These are phyloP conservation scores for Drosophila pandora DNA, from an alignment of 1,140 invertebrate species.

Conservation along the genomic window DNA sequence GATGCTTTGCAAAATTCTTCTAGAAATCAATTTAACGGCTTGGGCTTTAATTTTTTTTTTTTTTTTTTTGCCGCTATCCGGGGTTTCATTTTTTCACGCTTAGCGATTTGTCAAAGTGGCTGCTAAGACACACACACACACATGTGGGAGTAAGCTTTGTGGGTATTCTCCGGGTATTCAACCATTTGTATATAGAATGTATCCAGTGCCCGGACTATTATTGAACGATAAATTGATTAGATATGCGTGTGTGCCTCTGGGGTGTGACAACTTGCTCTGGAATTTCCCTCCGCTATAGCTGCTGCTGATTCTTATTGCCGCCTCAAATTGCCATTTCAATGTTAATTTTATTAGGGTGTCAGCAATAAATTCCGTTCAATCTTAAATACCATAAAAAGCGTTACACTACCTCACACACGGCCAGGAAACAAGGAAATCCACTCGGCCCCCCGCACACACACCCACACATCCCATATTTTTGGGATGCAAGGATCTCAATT, in stretches of 20 bases:
- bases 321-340: slow-evolving; percentile 83
- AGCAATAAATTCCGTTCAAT: slow-evolving; percentile 82
- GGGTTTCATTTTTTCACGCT: slow-evolving; percentile 23
- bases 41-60: slow-evolving; percentile 40
- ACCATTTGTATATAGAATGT: slow-evolving; percentile 19
- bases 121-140: slow-evolving; percentile 27
- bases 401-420: slow-evolving; percentile 48
- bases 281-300: slow-evolving; percentile 24
- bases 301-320: slow-evolving; percentile 71
- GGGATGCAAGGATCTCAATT: slow-evolving; percentile 55
- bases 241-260: slow-evolving; percentile 50
- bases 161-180: not conserved
- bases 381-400: slow-evolving; percentile 83
- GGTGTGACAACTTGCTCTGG: slow-evolving; percentile 23
- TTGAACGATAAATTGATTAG: slow-evolving; percentile 83
- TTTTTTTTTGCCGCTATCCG: not conserved
- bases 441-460: slow-evolving; percentile 24
- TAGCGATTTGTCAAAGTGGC: slow-evolving; percentile 75
- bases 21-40: slow-evolving; percentile 52
- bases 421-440: slow-evolving; percentile 25
- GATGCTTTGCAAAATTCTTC: slow-evolving; percentile 8
- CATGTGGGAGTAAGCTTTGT: not conserved
- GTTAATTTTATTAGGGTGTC: slow-evolving; percentile 83
- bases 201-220: slow-evolving; percentile 72
- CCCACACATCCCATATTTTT: slow-evolving; percentile 1